phyloP scores from a whole-genome alignment of 2,797 vertebrate species.

The Apogon talboti region DNA sequence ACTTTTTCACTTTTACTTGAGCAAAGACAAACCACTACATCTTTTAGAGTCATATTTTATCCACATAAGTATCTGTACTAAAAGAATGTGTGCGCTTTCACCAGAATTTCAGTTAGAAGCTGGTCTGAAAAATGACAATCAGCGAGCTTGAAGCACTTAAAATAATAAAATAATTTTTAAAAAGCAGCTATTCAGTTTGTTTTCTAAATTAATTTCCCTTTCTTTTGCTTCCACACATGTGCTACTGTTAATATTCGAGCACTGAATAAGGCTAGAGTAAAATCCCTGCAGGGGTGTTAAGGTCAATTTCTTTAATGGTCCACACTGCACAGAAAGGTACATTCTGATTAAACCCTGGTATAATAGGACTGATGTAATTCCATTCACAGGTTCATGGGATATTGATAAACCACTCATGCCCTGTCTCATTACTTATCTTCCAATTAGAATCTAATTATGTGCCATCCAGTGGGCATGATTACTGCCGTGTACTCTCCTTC shows the following conservation, averaged over 20 bases:
- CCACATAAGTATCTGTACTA: no score
- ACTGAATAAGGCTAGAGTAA: conserved; percentile 50
- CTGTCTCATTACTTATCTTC: conserved; percentile 81
- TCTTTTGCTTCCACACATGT: conserved; percentile 27
- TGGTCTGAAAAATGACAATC: conserved; percentile 1
- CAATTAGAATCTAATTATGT: conserved; percentile 86
- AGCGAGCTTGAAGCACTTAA: background rate
- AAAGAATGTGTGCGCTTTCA: background rate
- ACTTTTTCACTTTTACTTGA: no score
- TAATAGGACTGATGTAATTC: conserved; percentile 78
- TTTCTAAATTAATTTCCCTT: conserved; percentile 30
- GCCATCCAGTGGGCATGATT: conserved; percentile 79
- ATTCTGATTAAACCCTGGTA: conserved; percentile 78
- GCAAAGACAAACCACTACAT: no score
- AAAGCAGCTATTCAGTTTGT: conserved; percentile 27
- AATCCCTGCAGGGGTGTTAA: conserved; percentile 68
- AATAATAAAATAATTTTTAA: no score
- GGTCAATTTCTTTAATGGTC: conserved; percentile 77
- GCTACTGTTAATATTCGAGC: conserved; percentile 48
- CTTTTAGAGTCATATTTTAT: no score
- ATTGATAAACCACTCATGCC: conserved; percentile 83
- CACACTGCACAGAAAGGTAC: conserved; percentile 78
- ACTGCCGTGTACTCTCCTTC: conserved; percentile 74
- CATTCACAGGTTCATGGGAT: conserved; percentile 79
- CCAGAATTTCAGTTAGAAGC: conserved; percentile 1